A percentile compares a stretch with the other conserved stretches of the same genome.
Conservation (phyloP, 2,113 vertebrate genomes). For the Crotalus viridis region DNA sequence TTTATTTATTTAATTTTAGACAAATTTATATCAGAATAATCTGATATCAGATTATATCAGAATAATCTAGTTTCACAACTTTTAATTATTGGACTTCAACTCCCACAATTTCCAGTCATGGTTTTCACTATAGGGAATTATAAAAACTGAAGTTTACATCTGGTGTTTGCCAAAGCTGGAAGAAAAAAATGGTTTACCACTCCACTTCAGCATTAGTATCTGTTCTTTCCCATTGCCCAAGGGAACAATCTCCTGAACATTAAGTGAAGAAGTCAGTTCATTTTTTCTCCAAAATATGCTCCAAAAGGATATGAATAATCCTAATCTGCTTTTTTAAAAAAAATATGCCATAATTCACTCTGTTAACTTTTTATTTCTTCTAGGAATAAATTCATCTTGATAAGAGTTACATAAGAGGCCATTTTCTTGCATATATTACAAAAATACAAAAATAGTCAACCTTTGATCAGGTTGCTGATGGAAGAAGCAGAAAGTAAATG, state of each 20-base stretch:
- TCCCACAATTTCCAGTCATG: background rate
- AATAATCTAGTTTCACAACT: background rate
- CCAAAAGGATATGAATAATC: background rate
- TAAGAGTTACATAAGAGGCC: background rate
- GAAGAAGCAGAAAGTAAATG: conserved; percentile 9
- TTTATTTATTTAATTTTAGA: no score
- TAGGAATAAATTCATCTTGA: background rate
- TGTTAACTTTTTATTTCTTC: background rate
- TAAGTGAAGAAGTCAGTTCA: background rate
- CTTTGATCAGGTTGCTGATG: background rate
- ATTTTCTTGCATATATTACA: conserved; percentile 16
- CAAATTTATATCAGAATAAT: no score
- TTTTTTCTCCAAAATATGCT: background rate
- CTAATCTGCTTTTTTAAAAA: background rate
- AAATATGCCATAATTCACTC: background rate
- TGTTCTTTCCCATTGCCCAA: background rate
- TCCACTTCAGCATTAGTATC: background rate
- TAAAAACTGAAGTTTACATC: background rate
- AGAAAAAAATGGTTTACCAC: background rate
- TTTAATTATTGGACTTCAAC: background rate
- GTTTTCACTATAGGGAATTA: background rate
- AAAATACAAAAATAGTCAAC: background rate
- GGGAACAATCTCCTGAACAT: background rate
- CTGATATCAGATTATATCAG: no score
- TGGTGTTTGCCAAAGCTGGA: background rate